These are phyloP conservation scores for Urocynchramus pylzowi DNA, from an alignment of 2,113 vertebrate species.

Conservation along the genomic window DNA sequence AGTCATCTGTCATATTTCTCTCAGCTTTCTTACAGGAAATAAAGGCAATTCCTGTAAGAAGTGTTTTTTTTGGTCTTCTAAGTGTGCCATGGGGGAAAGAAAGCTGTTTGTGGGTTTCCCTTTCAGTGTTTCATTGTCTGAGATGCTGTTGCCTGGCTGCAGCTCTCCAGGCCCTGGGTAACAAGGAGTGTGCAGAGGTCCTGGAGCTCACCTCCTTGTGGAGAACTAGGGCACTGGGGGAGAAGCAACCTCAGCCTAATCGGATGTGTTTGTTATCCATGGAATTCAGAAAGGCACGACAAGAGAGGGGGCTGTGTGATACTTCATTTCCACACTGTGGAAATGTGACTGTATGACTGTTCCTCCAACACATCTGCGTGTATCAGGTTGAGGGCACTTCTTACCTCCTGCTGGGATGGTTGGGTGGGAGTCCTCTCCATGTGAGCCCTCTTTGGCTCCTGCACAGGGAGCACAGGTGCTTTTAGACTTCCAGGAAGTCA, in stretches of 20 bases:
- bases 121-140: not conserved
- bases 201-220: not conserved
- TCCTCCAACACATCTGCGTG: not conserved
- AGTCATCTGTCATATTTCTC: not conserved
- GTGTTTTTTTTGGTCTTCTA: not conserved
- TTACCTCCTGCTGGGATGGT: not conserved
- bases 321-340: not conserved
- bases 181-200: not conserved
- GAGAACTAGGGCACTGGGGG: accelerated
- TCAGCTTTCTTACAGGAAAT: not conserved
- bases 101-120: not conserved
- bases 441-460: not conserved
- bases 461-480: not conserved
- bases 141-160: not conserved
- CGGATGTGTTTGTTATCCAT: accelerated
- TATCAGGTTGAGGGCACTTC: not conserved
- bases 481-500: not conserved
- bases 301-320: not conserved
- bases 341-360: not conserved
- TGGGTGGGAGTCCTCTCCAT: not conserved
- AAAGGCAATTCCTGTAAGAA: not conserved
- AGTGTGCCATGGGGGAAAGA: not conserved
- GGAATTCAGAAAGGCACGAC: not conserved
- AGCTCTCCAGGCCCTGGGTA: not conserved
- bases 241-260: not conserved